Evolutionary conservation across 2,113 vertebrate species (phyloP).

Genomic region (Chascanopsetta lugubris): DNA sequence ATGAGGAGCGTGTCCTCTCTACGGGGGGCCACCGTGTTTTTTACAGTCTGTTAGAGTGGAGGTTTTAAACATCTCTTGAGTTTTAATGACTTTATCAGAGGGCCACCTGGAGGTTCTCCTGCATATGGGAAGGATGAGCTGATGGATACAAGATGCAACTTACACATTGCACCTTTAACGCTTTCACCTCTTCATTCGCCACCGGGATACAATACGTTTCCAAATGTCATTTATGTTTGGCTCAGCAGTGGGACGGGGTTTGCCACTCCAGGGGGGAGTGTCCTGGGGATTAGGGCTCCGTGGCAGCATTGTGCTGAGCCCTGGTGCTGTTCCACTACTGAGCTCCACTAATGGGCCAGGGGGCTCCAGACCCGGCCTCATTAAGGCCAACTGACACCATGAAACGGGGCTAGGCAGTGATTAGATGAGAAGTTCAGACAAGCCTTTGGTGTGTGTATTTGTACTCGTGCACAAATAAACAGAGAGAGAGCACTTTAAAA

Average conservation of each 20-base stretch:
- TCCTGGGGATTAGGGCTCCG: conserved; percentile 67
- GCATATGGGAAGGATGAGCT: conserved; percentile 25
- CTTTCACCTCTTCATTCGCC: conserved; percentile 60
- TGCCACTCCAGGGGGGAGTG: conserved; percentile 59
- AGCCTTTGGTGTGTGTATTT: conserved; percentile 77
- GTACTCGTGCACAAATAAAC: conserved; percentile 76
- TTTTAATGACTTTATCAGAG: too few relatives aligned
- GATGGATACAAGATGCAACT: conserved; percentile 24
- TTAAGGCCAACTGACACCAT: conserved; percentile 75
- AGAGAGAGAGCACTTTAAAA: conserved; percentile 72
- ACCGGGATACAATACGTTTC: conserved; percentile 50
- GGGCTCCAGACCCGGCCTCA: conserved; percentile 73
- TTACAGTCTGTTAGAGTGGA: too few relatives aligned
- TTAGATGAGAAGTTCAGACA: conserved; percentile 79
- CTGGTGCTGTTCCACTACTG: conserved; percentile 66
- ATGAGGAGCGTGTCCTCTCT: too few relatives aligned
- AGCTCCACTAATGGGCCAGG: conserved; percentile 74
- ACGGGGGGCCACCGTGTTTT: too few relatives aligned
- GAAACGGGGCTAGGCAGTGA: conserved; percentile 69
- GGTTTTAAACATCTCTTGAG: too few relatives aligned
- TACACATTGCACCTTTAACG: conserved; percentile 47
- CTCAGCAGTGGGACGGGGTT: conserved; percentile 63
- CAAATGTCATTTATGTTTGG: conserved; percentile 69
- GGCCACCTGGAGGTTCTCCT: too few relatives aligned
- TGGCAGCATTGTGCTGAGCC: conserved; percentile 55